Evolutionary conservation across 2,113 vertebrate genomes (phyloP), one percentile per base, ranked within the genome.

Genomic region (Gambusia holbrooki): DNA sequence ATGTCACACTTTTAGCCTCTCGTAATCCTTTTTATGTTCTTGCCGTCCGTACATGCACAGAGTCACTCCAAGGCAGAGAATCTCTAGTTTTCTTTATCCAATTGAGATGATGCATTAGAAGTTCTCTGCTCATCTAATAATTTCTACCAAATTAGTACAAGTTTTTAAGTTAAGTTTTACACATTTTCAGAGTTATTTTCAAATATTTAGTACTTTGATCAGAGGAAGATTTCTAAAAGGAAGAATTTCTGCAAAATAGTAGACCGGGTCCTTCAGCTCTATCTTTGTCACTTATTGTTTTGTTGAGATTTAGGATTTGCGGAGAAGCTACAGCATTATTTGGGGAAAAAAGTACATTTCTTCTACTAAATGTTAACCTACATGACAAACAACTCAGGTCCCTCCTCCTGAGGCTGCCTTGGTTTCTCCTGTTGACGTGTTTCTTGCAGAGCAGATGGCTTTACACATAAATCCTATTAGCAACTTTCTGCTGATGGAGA

Each of bases 401-500:
- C 90, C 82, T 88, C 73, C 84, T 71, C 42, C 70, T 0, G 14
- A 80, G 69, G 74, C 73, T 79, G 51, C 68, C 67, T 88, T 90
- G 88, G 91, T 87, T 85, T 83, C 66, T 89, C 83, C 88, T 71
- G 68, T 84, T 92, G 89, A 92, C 89, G 87, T 88, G 89, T 87
- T 80, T 76, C 76, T 42, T n/a, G 74, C 79, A 84, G 82, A 93
- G 90, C 94, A 94, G 94, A 94, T 95, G 93, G 94, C 87, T 87
- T 91, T 86, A 90, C 80, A 84, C 79, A 92, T 87, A 92, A 95
- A 95, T 95, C 95, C 93, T 92, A 92, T 95, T 95, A 95, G 82
- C 88, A 93, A 92, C 92, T 93, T 94, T 94, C 92, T 94, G 93
- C 94, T 95, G 92, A 94, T 93, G 86, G 92, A 73, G 89, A 81